These are phyloP conservation scores for Coregonus suidteri DNA, from an alignment of 2,797 vertebrate species.

Conservation along the genomic window DNA sequence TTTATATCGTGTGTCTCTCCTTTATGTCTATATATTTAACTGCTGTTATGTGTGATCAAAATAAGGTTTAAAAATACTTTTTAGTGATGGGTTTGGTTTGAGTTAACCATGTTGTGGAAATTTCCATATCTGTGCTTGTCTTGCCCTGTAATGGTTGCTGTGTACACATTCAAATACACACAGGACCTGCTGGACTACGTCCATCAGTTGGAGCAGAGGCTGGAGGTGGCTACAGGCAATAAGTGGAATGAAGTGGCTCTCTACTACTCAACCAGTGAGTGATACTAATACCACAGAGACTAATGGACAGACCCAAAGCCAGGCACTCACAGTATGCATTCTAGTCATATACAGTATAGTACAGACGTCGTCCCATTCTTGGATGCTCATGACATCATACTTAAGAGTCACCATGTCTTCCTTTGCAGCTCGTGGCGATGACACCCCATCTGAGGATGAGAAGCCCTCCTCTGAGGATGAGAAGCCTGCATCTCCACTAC, in stretches of 20 bases:
- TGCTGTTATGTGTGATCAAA: background rate
- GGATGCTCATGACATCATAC: background rate
- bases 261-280: slow-evolving; percentile 50
- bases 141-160: background rate
- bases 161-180: background rate
- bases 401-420: background rate
- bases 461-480: slow-evolving; percentile 66
- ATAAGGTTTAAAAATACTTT: background rate
- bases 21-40: background rate
- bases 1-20: background rate
- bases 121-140: too few relatives aligned
- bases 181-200: slow-evolving; percentile 80
- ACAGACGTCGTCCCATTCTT: background rate
- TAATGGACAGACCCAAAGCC: background rate
- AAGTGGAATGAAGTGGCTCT: slow-evolving; percentile 67
- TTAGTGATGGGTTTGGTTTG: too few relatives aligned
- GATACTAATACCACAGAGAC: background rate
- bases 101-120: too few relatives aligned
- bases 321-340: background rate
- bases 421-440: slow-evolving; percentile 23
- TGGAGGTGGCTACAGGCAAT: slow-evolving; percentile 69
- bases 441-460: slow-evolving; percentile 64
- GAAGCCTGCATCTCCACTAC: slow-evolving; percentile 59
- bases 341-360: background rate
- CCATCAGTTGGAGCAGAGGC: slow-evolving; percentile 75